Evolutionary conservation across 2,888 invertebrate genomes (phyloP).

Genomic region (Lissocephala sabroskyi): DNA sequence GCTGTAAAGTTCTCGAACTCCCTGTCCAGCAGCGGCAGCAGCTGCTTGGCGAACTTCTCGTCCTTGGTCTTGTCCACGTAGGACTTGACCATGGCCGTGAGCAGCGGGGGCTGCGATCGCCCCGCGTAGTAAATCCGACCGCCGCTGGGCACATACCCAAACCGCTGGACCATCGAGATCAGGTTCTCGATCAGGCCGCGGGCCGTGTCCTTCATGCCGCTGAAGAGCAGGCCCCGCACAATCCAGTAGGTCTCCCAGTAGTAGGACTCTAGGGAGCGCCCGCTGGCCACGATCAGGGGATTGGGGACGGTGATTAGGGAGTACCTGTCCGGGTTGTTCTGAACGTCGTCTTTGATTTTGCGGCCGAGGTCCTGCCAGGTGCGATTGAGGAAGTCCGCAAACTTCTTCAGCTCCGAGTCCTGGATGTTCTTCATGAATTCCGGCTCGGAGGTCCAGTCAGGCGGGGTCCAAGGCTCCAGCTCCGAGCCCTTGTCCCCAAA

Average conservation of each 20-base stretch:
- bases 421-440: conserved; percentile 79
- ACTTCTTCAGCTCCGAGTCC: conserved; percentile 80
- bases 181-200: conserved; percentile 90
- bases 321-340: conserved; percentile 79
- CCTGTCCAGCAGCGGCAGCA: conserved; percentile 79
- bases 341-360: conserved; percentile 82
- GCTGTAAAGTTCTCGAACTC: conserved; percentile 89
- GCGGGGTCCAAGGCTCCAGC: conserved; percentile 80
- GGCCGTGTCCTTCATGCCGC: conserved; percentile 87
- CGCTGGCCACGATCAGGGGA: conserved; percentile 90
- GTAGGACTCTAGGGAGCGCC: conserved; percentile 89
- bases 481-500: conserved; percentile 82
- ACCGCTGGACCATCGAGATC: conserved; percentile 82
- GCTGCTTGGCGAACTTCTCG: conserved; percentile 76
- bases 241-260: conserved; percentile 99
- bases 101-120: conserved; percentile 86
- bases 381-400: conserved; percentile 81
- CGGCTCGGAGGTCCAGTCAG: conserved; percentile 84
- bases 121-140: conserved; percentile 90
- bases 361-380: conserved; percentile 84
- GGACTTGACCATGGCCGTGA: conserved; percentile 87
- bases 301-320: conserved; percentile 90
- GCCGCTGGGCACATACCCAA: conserved; percentile 91
- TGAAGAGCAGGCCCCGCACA: conserved; percentile 86
- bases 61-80: conserved; percentile 84